Evolutionary conservation across 2,113 vertebrate genomes (phyloP).

Genomic region (Phyllostomus hastatus): DNA sequence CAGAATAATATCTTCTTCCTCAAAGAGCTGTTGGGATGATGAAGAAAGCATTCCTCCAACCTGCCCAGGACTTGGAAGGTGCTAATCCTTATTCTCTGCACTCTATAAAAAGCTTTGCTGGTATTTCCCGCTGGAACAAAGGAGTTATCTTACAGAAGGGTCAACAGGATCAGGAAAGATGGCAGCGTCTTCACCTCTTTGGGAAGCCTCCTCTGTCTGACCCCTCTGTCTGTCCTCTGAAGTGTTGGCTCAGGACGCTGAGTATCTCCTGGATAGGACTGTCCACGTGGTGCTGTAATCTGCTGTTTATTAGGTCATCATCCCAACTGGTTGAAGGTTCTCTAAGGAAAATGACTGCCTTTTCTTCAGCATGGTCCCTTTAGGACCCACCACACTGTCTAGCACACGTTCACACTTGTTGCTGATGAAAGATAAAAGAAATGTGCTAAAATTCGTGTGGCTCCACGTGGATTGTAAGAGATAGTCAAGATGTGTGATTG

Average conservation of each 20-base stretch:
- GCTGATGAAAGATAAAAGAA: neutral
- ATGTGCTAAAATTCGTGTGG: neutral
- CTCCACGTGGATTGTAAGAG: neutral
- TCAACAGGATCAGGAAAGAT: neutral
- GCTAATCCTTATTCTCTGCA: neutral
- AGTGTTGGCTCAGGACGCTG: neutral
- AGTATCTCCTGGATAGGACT: neutral
- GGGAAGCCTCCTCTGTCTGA: neutral
- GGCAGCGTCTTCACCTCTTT: too few species aligned
- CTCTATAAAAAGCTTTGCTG: neutral
- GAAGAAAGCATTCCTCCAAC: neutral
- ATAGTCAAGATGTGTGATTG: neutral
- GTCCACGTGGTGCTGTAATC: rapidly evolving
- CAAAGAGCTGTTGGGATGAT: neutral
- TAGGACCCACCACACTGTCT: neutral
- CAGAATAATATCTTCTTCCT: neutral
- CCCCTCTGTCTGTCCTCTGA: neutral
- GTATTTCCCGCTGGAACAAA: neutral
- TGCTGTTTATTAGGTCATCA: neutral
- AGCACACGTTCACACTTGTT: neutral
- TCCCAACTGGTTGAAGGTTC: neutral
- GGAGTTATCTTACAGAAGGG: neutral
- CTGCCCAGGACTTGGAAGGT: neutral
- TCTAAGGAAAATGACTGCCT: neutral
- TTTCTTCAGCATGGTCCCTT: neutral